Base-by-base conservation (phyloP, 2,888 invertebrate species). In the Beris chalybata region DNA sequence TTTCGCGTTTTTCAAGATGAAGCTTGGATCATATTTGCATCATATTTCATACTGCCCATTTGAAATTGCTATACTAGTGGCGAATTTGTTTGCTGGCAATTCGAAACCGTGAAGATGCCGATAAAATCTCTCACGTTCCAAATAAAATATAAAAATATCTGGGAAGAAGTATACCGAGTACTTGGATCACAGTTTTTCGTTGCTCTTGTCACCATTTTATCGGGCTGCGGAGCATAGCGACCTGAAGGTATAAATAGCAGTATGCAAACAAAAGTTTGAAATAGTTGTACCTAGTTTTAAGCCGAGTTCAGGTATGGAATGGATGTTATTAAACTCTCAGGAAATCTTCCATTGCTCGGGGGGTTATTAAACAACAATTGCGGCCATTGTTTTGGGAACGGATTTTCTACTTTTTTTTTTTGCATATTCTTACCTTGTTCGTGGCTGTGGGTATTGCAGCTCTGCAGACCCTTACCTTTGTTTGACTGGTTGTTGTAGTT, bases 41-140 rank as follows among this genome's bases (percentile, higher is more conserved):
- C 22, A 38, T 38, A 7, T 38, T 38, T 38, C 9, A 38, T 38
- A 9, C 38, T 38, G 38, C 3, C 38, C 5, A 1, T 38, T 38
- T 38, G 38, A 7, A 5, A 7, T 7, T 5, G 7, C 9, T 38
- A 4, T 3, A 22, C 22, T 3, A 22, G 22, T 38, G 38, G 38
- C 38, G 38, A 38, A 38, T 38, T 38, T 7, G 38, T 38, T 38
- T 38, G 38, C 38, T 38, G 38, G 58, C 48, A 31, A 47, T 30
- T 29, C 48, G 58, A 59, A 47, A 48, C 48, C 13, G 47, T 48
- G 12, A 32, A n/a, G 47, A n/a, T 13, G 38, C 30, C 29, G 52
- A 61, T 61, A 52, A 52, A 61, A 61, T 61, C 61, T 61, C 61
- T 61, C 61, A 61, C 61, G 61, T 61, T 61, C 61, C 52, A 38